Evolutionary conservation across 2,113 vertebrate genomes (phyloP).

Genomic region (Lycaon pictus): DNA sequence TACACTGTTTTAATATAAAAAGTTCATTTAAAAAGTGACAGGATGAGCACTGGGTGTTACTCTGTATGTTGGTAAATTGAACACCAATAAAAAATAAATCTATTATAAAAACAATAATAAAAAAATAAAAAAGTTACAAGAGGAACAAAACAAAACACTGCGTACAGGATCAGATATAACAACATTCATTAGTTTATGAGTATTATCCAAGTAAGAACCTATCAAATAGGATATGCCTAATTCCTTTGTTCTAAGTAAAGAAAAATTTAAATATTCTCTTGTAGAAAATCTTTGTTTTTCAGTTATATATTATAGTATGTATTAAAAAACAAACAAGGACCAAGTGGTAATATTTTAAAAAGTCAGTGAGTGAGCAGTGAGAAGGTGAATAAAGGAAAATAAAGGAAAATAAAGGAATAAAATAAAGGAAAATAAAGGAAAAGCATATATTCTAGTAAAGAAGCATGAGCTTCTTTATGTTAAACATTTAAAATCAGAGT

Average conservation of each 20-base stretch:
- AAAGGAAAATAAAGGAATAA: not conserved
- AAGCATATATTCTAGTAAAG: not conserved
- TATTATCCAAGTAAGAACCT: constrained; percentile 4
- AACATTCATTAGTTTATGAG: not conserved
- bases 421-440: not conserved
- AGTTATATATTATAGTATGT: not conserved
- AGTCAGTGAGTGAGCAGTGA: not conserved
- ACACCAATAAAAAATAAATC: too few relatives aligned
- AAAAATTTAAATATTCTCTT: not conserved
- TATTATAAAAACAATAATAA: too few relatives aligned
- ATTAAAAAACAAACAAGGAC: not conserved
- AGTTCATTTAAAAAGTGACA: not conserved
- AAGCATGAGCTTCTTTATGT: not conserved
- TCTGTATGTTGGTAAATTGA: too few relatives aligned
- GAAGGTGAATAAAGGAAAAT: not conserved
- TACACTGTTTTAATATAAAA: not conserved
- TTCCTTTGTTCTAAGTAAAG: constrained; percentile 25
- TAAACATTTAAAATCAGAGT: not conserved
- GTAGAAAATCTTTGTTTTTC: constrained; percentile 22
- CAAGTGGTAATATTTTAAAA: not conserved
- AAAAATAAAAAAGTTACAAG: not conserved
- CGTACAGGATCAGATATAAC: not conserved
- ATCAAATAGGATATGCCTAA: not conserved
- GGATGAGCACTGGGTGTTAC: too few relatives aligned
- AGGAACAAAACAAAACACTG: not conserved